phyloP scores from a whole-genome alignment of 2,113 vertebrate genomes.

The Cavia porcellus region DNA sequence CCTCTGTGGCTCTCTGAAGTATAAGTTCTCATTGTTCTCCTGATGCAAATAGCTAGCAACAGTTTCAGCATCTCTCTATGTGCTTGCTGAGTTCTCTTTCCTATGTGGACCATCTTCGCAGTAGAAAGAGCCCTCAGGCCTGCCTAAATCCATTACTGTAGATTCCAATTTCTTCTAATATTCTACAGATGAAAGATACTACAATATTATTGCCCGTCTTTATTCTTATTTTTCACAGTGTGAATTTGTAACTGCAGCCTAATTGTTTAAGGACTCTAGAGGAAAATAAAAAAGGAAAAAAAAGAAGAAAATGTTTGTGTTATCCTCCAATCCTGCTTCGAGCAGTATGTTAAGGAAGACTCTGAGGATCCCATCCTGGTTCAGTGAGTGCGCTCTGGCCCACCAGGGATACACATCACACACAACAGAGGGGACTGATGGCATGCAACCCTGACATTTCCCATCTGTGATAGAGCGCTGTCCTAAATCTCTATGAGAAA shows the following conservation, averaged over 20 bases:
- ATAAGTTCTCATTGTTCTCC: neutral
- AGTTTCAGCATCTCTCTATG: neutral
- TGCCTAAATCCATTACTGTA: neutral
- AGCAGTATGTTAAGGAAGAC: neutral
- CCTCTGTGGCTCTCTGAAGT: neutral
- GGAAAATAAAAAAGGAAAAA: neutral
- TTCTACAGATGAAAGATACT: neutral
- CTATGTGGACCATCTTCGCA: neutral
- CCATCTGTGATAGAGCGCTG: neutral
- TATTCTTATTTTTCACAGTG: neutral
- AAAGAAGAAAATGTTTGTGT: neutral
- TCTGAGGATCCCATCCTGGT: neutral
- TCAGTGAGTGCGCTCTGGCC: neutral
- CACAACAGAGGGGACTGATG: neutral
- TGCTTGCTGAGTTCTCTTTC: neutral
- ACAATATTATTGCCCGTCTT: neutral
- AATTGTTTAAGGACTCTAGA: neutral
- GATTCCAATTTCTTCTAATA: neutral
- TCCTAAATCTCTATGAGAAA: constrained; percentile 56
- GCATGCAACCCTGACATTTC: neutral
- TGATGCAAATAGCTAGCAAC: neutral
- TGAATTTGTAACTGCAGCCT: neutral
- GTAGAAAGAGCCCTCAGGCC: neutral
- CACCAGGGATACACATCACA: neutral
- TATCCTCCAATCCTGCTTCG: neutral